These are phyloP conservation scores for Micoletzkya japonica DNA, from an alignment of 2,888 invertebrate genomes.

Conservation along the genomic window DNA sequence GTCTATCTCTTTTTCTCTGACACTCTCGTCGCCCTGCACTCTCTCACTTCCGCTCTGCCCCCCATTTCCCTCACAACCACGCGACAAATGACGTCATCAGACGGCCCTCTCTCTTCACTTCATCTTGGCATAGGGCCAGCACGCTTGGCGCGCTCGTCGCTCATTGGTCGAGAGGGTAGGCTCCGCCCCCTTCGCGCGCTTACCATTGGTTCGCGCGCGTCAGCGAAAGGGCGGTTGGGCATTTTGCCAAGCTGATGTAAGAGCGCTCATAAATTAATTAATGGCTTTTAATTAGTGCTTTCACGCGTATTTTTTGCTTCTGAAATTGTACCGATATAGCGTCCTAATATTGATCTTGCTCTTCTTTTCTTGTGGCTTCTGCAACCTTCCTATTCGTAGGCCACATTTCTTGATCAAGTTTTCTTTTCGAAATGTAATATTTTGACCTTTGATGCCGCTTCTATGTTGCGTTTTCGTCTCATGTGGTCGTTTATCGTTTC, in stretches of 20 bases:
- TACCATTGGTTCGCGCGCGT: background rate
- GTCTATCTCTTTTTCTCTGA: background rate
- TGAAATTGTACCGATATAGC: too few species aligned
- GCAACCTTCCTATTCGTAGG: too few species aligned
- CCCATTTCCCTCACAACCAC: constrained; percentile 8
- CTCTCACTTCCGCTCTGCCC: background rate
- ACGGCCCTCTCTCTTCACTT: background rate
- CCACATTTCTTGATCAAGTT: too few species aligned
- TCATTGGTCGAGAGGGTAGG: background rate
- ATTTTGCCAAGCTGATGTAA: constrained; percentile 8
- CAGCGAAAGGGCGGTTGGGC: background rate
- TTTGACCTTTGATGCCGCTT: too few species aligned
- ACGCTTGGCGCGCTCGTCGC: constrained; percentile 1
- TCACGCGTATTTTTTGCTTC: too few species aligned
- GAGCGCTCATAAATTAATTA: too few species aligned
- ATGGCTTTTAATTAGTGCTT: too few species aligned
- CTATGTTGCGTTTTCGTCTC: too few species aligned
- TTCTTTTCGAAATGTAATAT: too few species aligned
- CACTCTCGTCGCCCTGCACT: background rate
- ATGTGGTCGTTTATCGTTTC: too few species aligned
- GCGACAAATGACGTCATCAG: constrained; percentile 26
- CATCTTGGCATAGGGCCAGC: background rate
- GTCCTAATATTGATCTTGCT: too few species aligned
- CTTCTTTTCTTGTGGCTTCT: too few species aligned
- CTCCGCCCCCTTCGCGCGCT: constrained; percentile 2